Percentiles rank a stretch among this genome's conserved stretches.
phyloP scores from a whole-genome alignment of 2,113 vertebrate genomes.

The Periophthalmodon schlosseri region DNA sequence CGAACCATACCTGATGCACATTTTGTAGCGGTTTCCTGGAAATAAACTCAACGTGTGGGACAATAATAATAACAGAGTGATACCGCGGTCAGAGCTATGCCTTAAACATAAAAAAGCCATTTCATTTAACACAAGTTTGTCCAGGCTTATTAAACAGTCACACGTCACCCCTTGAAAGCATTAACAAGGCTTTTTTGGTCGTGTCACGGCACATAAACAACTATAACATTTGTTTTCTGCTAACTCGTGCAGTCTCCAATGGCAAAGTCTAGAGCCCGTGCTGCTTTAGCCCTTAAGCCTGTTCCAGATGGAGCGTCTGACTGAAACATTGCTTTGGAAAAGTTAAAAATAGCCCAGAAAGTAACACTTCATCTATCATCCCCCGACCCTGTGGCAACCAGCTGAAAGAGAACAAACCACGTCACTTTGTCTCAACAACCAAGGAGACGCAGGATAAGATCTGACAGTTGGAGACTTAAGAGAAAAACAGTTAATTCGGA shows the following conservation, averaged over 20 bases:
- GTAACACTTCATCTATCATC: constrained; percentile 69
- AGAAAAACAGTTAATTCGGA: constrained; percentile 39
- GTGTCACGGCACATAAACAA: constrained; percentile 54
- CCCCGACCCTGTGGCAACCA: constrained; percentile 50
- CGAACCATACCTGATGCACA: constrained; percentile 3
- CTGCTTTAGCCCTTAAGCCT: constrained; percentile 58
- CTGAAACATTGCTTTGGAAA: constrained; percentile 61
- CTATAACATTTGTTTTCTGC: constrained; percentile 53
- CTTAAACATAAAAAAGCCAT: constrained; percentile 24
- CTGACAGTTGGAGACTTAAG: constrained; percentile 60
- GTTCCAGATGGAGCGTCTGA: constrained; percentile 70
- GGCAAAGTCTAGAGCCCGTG: constrained; percentile 41
- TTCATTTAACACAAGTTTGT: constrained; percentile 31
- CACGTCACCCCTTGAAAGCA: constrained; percentile 46
- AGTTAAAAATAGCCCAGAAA: constrained; percentile 72
- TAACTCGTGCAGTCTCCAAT: constrained; percentile 44
- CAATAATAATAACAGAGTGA: neutral
- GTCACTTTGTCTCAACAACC: constrained; percentile 57
- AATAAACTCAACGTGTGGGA: constrained; percentile 13
- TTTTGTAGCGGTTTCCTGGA: constrained; percentile 13
- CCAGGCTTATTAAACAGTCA: constrained; percentile 52
- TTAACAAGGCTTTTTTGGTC: constrained; percentile 36
- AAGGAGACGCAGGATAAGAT: constrained; percentile 53
- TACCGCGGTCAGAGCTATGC: constrained; percentile 11
- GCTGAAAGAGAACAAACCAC: constrained; percentile 65